A percentile compares a stretch with the other conserved stretches of the same genome.
phyloP scores from a whole-genome alignment of 2,888 invertebrate species.

The Calliopum simillimum region DNA sequence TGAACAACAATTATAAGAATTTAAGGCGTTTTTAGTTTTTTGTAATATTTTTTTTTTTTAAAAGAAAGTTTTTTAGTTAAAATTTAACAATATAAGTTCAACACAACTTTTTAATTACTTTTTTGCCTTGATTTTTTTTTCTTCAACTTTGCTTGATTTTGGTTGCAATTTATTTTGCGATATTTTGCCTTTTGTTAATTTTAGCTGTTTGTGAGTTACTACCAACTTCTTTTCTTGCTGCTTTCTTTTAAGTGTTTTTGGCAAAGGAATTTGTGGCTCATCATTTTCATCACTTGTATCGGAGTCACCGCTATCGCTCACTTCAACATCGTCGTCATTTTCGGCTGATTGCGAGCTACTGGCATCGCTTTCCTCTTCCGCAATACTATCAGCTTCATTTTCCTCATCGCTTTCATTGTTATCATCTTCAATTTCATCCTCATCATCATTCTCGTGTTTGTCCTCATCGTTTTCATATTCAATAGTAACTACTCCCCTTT shows the following conservation, averaged over 20 bases:
- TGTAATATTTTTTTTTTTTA: too few species aligned
- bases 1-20: too few species aligned
- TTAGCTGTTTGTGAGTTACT: slow-evolving; percentile 31
- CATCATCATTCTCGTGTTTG: slow-evolving; percentile 25
- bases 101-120: background rate
- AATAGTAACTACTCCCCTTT: slow-evolving; percentile 58
- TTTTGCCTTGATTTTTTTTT: slow-evolving; percentile 15
- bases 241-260: slow-evolving; percentile 42
- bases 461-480: slow-evolving; percentile 55
- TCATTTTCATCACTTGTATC: slow-evolving; percentile 34
- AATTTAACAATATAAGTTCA: too few species aligned
- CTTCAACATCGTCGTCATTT: slow-evolving; percentile 17
- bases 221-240: slow-evolving; percentile 10
- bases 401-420: background rate
- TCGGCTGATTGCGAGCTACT: background rate
- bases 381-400: slow-evolving; percentile 1
- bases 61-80: too few species aligned
- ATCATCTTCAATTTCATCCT: too few species aligned
- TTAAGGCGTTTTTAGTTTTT: too few species aligned
- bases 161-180: background rate
- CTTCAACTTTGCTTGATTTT: background rate
- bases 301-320: slow-evolving; percentile 15
- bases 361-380: slow-evolving; percentile 9
- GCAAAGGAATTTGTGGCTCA: slow-evolving; percentile 40
- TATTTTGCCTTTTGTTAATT: slow-evolving; percentile 15